Evolutionary conservation across 2,888 invertebrate genomes (phyloP), one percentile per base, ranked within the genome.

Genomic region (Dichetophora obliterata): DNA sequence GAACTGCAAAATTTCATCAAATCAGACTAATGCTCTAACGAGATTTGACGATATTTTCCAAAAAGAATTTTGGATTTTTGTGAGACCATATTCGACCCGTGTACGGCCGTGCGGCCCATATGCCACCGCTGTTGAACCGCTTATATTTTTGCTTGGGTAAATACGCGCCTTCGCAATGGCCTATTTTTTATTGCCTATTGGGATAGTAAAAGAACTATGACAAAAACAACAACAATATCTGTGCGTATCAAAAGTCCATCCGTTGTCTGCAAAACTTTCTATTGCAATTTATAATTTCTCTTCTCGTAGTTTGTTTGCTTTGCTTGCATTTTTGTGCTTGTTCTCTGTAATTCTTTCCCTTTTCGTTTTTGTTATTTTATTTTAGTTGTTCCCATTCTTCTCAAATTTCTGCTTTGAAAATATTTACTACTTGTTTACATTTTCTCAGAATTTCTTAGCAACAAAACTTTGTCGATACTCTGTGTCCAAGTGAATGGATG

Each of bases 201-300:
- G n/a, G n/a, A 31, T 31, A 31, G 31, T 31, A 31, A 31, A 31
- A 31, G 5, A 5, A 68, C 34, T 34, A 63, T 4, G 8, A 63
- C 1, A 31, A 31, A 31, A 5, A 68, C 34, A 63, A 63, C 11
- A n/a, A 63, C 1, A 31, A 63, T 6, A 63, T 34, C n/a, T 34
- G n/a, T 63, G n/a, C 27, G 14, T 27, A 16, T 2, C 11, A 27
- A 16, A 34, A 34, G 27, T 31, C 34, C n/a, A 6, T 63, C 34
- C 63, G 16, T 24, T 48, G 43, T 48, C 50, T 68, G 16, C 11
- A 22, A 48, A 68, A 68, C 50, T 68, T 48, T 27, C 11, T 66
- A 66, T 48, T 66, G 66, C 68, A 63, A 63, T 34, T 48, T 43
- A 54, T 57, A 19, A 19, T 31, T 71, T 57, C 71, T 34, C 31